phyloP scores from a whole-genome alignment of 2,113 vertebrate species.

The Phodopus roborovskii region DNA sequence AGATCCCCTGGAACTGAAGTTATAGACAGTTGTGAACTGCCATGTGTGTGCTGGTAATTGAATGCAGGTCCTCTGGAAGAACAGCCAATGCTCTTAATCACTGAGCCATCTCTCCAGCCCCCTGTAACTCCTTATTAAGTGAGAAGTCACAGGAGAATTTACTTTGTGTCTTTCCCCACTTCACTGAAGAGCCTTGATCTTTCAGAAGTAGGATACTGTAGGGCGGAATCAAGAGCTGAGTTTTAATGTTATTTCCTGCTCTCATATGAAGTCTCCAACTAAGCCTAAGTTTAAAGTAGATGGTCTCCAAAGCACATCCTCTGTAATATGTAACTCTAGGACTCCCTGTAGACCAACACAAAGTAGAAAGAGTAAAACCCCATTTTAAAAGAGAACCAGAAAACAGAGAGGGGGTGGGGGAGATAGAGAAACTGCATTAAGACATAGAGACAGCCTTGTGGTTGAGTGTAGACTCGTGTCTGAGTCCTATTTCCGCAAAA shows the following conservation, averaged over 20 bases:
- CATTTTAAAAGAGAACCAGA: background rate
- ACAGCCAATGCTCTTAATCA: no score
- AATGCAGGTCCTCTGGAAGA: no score
- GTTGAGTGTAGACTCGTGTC: background rate
- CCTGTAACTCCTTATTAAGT: background rate
- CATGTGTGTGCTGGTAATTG: no score
- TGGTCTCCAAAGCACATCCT: background rate
- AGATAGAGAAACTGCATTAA: background rate
- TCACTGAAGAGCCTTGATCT: background rate
- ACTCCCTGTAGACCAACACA: background rate
- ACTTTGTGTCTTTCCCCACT: background rate
- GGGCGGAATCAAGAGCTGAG: constrained; percentile 23
- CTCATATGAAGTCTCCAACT: background rate
- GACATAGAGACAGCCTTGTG: background rate
- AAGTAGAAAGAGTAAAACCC: background rate
- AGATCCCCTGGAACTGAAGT: no score
- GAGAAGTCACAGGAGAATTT: background rate
- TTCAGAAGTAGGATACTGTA: background rate
- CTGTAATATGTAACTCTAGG: background rate
- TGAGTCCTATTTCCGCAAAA: background rate
- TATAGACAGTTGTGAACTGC: no score
- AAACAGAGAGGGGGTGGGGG: background rate
- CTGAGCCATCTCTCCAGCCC: background rate
- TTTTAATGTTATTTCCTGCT: background rate
- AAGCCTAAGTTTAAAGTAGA: background rate